Conservation (phyloP, 2,113 vertebrate genomes). For the Podiceps cristatus region DNA sequence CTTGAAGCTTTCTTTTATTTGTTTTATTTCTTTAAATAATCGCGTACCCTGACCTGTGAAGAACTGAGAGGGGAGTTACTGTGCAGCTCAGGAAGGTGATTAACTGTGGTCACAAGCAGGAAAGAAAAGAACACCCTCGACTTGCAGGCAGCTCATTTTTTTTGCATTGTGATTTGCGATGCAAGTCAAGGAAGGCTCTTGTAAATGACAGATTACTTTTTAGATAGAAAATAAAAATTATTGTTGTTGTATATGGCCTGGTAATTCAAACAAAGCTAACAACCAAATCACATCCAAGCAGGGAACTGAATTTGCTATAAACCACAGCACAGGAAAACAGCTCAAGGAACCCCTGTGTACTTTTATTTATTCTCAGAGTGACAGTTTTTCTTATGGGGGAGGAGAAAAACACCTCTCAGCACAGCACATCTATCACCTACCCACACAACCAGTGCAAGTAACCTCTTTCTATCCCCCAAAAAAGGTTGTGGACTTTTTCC, state of each 20-base stretch:
- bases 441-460: constrained; percentile 5
- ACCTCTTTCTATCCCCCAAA: background rate
- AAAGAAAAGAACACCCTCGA: background rate
- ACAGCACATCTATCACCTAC: constrained; percentile 33
- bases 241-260: constrained; percentile 50
- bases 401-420: constrained; percentile 41
- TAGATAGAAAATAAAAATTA: constrained; percentile 76
- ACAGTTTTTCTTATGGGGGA: background rate
- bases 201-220: constrained; percentile 75
- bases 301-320: constrained; percentile 71
- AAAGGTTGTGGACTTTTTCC: background rate
- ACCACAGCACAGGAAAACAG: constrained; percentile 48
- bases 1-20: background rate
- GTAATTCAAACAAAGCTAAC: constrained; percentile 72
- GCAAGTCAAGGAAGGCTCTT: constrained; percentile 66
- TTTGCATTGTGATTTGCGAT: constrained; percentile 65
- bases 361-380: constrained; percentile 61
- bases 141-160: constrained; percentile 34
- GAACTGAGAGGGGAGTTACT: constrained; percentile 11
- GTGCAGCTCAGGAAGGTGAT: constrained; percentile 38
- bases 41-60: background rate
- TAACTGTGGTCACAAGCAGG: constrained; percentile 22
- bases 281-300: constrained; percentile 73
- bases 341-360: constrained; percentile 23
- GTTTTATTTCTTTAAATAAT: constrained; percentile 39